Evolutionary conservation across 2,888 invertebrate species (phyloP).

Genomic region (Dolichomitus sp.): DNA sequence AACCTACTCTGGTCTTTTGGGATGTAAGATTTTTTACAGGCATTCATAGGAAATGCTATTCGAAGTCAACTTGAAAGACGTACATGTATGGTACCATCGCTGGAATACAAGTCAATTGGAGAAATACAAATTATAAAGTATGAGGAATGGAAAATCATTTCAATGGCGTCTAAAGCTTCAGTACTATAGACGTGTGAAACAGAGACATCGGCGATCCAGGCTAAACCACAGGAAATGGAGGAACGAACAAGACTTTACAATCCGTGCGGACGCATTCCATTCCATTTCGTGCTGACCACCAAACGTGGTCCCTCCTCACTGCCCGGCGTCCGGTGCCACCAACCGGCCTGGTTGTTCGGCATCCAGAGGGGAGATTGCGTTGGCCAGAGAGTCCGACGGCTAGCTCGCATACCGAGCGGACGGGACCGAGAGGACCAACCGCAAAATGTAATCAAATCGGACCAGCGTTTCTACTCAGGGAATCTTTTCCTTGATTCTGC

Average conservation of each 20-base stretch:
- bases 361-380: constrained; percentile 82
- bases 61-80: constrained; percentile 43
- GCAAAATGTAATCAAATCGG: constrained; percentile 77
- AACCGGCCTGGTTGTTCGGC: constrained; percentile 77
- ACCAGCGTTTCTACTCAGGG: constrained; percentile 22
- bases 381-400: constrained; percentile 79
- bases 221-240: constrained; percentile 73
- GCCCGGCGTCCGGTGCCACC: constrained; percentile 75
- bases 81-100: constrained; percentile 21
- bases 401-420: constrained; percentile 77
- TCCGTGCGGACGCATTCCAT: constrained; percentile 85
- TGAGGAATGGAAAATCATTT: constrained; percentile 37
- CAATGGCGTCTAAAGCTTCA: constrained; percentile 22
- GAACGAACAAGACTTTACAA: constrained; percentile 80
- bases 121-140: constrained; percentile 47
- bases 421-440: constrained; percentile 74
- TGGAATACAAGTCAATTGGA: constrained; percentile 48
- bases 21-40: constrained; percentile 50
- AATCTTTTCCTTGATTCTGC: constrained; percentile 47
- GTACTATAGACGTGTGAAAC: constrained; percentile 16
- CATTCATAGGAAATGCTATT: constrained; percentile 50
- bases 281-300: constrained; percentile 78
- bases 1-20: constrained; percentile 53
- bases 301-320: constrained; percentile 67
- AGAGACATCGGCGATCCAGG: constrained; percentile 79